Conservation (phyloP, 2,113 vertebrate genomes). For the Pyxicephalus adspersus region DNA sequence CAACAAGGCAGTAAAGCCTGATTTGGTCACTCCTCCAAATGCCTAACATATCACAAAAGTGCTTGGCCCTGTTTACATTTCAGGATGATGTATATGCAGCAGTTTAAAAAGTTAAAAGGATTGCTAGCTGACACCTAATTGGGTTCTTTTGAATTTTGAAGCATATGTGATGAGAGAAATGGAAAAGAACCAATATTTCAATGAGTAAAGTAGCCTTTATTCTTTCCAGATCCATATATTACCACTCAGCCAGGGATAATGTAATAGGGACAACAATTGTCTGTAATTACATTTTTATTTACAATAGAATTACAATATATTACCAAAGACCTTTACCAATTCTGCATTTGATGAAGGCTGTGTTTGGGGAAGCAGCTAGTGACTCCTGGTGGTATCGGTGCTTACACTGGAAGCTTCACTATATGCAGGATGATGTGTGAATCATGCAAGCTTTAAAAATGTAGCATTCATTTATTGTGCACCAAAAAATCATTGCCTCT, state of each 20-base stretch:
- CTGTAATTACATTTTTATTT: neutral
- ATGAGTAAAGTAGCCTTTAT: constrained; percentile 19
- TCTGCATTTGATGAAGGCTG: too few relatives aligned
- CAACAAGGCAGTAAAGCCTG: constrained; percentile 26
- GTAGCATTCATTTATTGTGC: too few relatives aligned
- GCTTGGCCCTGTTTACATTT: constrained; percentile 24
- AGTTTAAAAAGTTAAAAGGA: constrained; percentile 7
- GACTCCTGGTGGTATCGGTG: too few relatives aligned
- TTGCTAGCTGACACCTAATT: constrained; percentile 9
- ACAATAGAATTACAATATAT: neutral
- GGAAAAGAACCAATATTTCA: constrained; percentile 3
- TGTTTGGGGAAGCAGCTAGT: too few relatives aligned
- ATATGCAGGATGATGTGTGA: too few relatives aligned
- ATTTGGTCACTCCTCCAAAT: constrained; percentile 26
- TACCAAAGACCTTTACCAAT: neutral
- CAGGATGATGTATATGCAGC: constrained; percentile 23
- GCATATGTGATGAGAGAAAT: constrained; percentile 4
- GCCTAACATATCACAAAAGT: constrained; percentile 25
- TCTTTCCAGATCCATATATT: constrained; percentile 17
- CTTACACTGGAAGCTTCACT: too few relatives aligned
- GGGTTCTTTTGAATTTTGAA: constrained; percentile 1
- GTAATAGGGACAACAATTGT: neutral
- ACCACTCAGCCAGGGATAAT: neutral
- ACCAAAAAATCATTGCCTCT: too few relatives aligned
- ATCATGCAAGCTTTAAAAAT: too few relatives aligned